Evolutionary conservation across 1,140 invertebrate genomes (phyloP).

Genomic region (Oncopodura yosiiana): DNA sequence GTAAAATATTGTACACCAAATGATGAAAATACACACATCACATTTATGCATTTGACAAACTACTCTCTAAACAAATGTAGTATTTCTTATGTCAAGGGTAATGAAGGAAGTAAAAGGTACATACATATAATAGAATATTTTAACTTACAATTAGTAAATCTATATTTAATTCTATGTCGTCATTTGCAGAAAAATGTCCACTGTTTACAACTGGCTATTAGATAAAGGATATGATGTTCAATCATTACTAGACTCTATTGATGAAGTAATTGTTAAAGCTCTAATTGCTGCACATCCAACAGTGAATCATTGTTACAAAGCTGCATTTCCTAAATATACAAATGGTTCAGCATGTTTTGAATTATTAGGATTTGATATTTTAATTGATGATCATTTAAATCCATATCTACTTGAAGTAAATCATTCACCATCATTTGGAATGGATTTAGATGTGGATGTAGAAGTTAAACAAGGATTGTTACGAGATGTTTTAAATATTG

Average conservation of each 20-base stretch:
- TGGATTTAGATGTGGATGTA: conserved; percentile 42
- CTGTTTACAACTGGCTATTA: conserved; percentile 14
- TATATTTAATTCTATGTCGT: too few species aligned
- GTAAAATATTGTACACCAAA: conserved; percentile 70
- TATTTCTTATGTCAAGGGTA: conserved; percentile 23
- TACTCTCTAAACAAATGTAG: conserved; percentile 87
- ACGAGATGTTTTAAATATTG: conserved; percentile 41
- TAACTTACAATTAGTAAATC: neutral
- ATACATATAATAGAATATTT: neutral
- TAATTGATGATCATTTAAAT: conserved; percentile 73
- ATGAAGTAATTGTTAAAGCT: conserved; percentile 83
- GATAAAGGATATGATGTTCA: conserved; percentile 55
- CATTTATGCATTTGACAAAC: conserved; percentile 96
- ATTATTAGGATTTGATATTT: conserved; percentile 75
- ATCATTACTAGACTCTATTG: conserved; percentile 65
- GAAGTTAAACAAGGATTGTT: conserved; percentile 44
- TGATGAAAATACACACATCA: conserved; percentile 63
- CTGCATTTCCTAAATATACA: conserved; percentile 77
- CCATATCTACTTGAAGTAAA: conserved; percentile 74
- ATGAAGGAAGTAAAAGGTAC: conserved; percentile 29
- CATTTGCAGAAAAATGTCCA: conserved; percentile 19
- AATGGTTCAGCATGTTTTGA: conserved; percentile 78
- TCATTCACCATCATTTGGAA: conserved; percentile 45
- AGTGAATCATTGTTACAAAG: conserved; percentile 67
- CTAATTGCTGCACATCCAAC: conserved; percentile 71